Conservation (phyloP, 1,140 invertebrate species). For the Scylla paramamosain region DNA sequence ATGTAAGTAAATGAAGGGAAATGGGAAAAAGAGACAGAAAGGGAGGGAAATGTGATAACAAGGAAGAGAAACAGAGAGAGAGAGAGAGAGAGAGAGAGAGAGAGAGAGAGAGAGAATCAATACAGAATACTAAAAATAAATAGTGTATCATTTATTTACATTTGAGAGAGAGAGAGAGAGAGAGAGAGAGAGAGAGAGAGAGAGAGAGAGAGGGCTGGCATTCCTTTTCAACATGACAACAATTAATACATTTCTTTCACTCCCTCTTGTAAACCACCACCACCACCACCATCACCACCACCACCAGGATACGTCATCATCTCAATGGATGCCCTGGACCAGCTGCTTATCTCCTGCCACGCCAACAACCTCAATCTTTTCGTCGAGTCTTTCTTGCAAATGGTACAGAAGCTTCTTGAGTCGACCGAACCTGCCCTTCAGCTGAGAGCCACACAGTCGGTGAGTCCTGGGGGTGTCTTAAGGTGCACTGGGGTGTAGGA, state of each 20-base stretch:
- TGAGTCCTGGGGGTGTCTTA: constrained; percentile 82
- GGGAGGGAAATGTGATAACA: neutral
- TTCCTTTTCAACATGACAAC: no score
- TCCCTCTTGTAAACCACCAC: neutral
- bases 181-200: no score
- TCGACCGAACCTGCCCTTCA: constrained; percentile 96
- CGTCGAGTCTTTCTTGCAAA: constrained; percentile 98
- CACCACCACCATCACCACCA: neutral
- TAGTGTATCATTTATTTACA: no score
- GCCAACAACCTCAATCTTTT: constrained; percentile 98
- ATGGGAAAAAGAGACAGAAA: neutral
- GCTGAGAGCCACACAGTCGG: constrained; percentile 95
- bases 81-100: neutral
- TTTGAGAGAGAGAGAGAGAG: neutral
- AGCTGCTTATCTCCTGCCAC: constrained; percentile 94
- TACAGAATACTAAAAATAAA: neutral
- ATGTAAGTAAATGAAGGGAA: neutral
- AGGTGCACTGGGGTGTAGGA: neutral
- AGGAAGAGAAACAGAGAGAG: no score
- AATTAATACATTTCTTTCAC: no score
- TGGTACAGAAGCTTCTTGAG: constrained; percentile 98
- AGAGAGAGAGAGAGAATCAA: neutral
- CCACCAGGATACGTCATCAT: constrained; percentile 92
- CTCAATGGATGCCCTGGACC: constrained; percentile 99
- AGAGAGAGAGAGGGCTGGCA: neutral